Evolutionary conservation across 2,797 vertebrate species (phyloP).

Genomic region (Gila robusta): DNA sequence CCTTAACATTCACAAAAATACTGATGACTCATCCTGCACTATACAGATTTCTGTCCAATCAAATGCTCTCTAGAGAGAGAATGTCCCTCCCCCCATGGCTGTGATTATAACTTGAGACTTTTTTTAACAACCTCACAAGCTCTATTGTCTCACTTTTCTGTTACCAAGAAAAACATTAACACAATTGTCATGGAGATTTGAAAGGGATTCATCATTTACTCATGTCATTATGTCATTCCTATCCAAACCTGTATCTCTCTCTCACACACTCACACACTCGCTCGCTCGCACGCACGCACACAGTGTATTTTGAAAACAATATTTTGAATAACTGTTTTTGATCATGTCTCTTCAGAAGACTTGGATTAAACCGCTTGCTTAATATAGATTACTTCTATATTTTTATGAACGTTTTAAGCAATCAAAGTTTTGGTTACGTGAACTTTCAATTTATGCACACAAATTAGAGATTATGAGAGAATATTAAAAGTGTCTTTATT

Average conservation of each 20-base stretch:
- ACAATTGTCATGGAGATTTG: not conserved
- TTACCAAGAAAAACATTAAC: not conserved
- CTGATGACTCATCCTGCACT: slow-evolving; percentile 1
- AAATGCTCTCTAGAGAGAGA: not conserved
- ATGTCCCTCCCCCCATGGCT: not conserved
- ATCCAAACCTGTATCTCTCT: not conserved
- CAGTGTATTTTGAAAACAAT: too few relatives aligned
- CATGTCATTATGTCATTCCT: not conserved
- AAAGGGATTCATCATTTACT: not conserved
- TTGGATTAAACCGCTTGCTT: not conserved
- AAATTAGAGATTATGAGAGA: not conserved
- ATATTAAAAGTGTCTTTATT: not conserved
- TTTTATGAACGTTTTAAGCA: not conserved
- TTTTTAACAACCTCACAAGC: not conserved
- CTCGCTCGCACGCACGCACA: too few relatives aligned
- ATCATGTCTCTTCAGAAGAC: not conserved
- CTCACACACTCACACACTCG: not conserved
- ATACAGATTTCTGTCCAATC: not conserved
- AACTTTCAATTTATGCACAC: not conserved
- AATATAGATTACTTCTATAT: not conserved
- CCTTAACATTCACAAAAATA: not conserved
- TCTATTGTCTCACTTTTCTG: not conserved
- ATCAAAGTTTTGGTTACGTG: not conserved
- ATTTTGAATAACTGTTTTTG: not conserved
- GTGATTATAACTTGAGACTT: not conserved